Percentiles rank a stretch among this genome's conserved stretches.
These are phyloP conservation scores for Corythoichthys haematopterus DNA, from an alignment of 2,113 vertebrate genomes.

Conservation along the genomic window DNA sequence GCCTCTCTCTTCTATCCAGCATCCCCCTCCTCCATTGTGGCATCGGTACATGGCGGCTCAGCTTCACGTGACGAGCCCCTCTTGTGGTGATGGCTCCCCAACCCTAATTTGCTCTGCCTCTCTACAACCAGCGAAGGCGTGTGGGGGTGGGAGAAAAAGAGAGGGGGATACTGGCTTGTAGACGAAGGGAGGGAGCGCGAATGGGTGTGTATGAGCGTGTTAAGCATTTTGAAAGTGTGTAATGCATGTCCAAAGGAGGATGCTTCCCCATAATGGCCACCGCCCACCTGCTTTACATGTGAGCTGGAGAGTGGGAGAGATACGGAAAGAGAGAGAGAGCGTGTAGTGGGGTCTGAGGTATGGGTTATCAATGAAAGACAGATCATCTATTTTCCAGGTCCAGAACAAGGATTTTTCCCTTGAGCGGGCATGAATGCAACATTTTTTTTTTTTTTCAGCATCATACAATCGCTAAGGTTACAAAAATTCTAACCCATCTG, in stretches of 20 bases:
- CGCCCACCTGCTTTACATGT: background rate
- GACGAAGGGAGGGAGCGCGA: conserved; percentile 5
- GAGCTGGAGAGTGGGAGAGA: background rate
- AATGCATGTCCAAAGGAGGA: background rate
- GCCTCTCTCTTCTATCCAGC: conserved; percentile 36
- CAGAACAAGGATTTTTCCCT: background rate
- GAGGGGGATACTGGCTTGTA: background rate
- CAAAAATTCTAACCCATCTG: too few species aligned
- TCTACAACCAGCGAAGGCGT: background rate
- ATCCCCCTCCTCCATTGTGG: conserved; percentile 56
- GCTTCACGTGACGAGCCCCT: conserved; percentile 30
- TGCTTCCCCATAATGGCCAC: background rate
- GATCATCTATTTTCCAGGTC: background rate
- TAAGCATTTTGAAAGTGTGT: background rate
- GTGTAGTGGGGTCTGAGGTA: background rate
- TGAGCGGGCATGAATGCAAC: too few species aligned
- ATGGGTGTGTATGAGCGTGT: conserved; percentile 7
- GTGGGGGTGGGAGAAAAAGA: background rate
- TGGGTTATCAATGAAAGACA: background rate
- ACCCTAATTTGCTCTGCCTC: conserved; percentile 8
- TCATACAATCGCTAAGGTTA: too few species aligned
- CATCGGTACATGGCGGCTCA: conserved; percentile 47
- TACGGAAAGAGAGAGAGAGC: background rate
- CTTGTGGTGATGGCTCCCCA: conserved; percentile 10
- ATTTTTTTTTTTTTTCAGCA: too few species aligned